Evolutionary conservation across 2,113 vertebrate genomes (phyloP).

Genomic region (Pongo abelii): DNA sequence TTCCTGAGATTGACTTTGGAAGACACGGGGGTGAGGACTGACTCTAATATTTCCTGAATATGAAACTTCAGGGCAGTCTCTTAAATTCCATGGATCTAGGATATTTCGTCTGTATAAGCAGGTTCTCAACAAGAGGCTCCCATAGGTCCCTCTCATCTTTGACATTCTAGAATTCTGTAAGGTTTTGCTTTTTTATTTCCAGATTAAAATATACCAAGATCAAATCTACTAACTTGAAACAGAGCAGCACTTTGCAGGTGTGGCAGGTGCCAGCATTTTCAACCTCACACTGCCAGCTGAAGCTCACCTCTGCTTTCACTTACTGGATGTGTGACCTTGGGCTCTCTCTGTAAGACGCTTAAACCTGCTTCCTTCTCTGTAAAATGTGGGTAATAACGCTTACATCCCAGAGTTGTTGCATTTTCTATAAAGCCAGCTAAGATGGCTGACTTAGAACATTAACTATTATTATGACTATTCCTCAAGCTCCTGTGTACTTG

Average conservation of each 20-base stretch:
- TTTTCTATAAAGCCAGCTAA: not conserved
- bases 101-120: not conserved
- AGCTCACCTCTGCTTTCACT: not conserved
- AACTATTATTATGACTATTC: not conserved
- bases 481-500: not conserved
- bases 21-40: not conserved
- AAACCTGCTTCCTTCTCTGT: not conserved
- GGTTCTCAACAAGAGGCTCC: not conserved
- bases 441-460: not conserved
- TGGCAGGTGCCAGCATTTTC: fast-evolving
- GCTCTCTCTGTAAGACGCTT: not conserved
- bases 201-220: not conserved
- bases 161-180: not conserved
- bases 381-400: not conserved
- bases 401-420: not conserved
- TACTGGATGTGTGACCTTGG: no score
- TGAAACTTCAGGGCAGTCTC: no score
- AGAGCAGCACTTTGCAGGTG: not conserved
- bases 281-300: fast-evolving
- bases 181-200: not conserved
- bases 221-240: not conserved
- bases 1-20: not conserved
- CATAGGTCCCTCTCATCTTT: not conserved
- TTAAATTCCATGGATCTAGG: not conserved
- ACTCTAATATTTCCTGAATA: not conserved